Conservation (phyloP, 2,797 vertebrate genomes). For the Pagetopsis macropterus region DNA sequence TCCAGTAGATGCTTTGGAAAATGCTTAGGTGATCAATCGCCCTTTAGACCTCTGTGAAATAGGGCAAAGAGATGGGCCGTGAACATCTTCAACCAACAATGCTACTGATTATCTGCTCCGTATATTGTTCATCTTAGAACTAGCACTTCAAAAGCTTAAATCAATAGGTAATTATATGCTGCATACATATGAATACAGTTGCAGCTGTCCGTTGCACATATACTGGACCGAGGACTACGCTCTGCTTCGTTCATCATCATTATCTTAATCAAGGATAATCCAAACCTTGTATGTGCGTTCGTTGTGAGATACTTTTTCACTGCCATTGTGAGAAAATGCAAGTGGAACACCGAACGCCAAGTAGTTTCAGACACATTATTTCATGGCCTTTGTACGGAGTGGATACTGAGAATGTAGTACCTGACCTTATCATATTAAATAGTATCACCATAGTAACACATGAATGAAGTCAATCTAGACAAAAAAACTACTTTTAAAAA, state of each 20-base stretch:
- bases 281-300: slow-evolving; percentile 15
- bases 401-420: slow-evolving; percentile 6
- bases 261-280: slow-evolving; percentile 29
- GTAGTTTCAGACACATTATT: slow-evolving; percentile 22
- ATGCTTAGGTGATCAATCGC: slow-evolving; percentile 74
- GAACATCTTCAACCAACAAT: slow-evolving; percentile 55
- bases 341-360: slow-evolving; percentile 28
- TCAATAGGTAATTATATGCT: slow-evolving; percentile 79
- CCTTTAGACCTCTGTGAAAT: slow-evolving; percentile 66
- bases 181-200: slow-evolving; percentile 76
- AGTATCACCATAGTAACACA: no score
- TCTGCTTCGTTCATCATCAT: slow-evolving; percentile 13
- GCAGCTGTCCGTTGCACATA: slow-evolving; percentile 31
- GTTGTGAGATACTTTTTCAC: background rate
- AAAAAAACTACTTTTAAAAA: background rate
- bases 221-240: slow-evolving; percentile 1
- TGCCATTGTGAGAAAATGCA: slow-evolving; percentile 14
- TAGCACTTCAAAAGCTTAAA: slow-evolving; percentile 60
- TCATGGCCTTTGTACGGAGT: slow-evolving; percentile 8
- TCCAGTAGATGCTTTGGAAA: slow-evolving; percentile 54
- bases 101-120: slow-evolving; percentile 46
- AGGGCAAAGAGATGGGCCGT: slow-evolving; percentile 48
- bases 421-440: slow-evolving; percentile 31
- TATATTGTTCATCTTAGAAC: slow-evolving; percentile 63
- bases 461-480: no score